Percentiles rank a stretch among this genome's conserved stretches.
These are phyloP conservation scores for Drosophila melanosoma DNA, from an alignment of 2,888 invertebrate genomes.

Conservation along the genomic window DNA sequence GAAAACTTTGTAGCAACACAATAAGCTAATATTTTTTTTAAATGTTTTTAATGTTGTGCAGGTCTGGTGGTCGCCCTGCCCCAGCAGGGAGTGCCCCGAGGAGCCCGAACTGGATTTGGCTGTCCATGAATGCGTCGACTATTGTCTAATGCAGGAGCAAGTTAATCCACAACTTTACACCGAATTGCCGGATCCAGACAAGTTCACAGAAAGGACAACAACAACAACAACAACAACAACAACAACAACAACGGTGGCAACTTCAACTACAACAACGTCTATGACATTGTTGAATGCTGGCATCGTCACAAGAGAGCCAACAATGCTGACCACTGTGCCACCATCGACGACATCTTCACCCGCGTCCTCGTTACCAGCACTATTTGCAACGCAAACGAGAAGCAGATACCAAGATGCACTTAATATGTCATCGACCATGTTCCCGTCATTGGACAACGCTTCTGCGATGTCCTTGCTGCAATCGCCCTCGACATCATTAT, in stretches of 20 bases:
- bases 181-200: conserved; percentile 65
- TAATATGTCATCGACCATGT: conserved; percentile 84
- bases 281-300: conserved; percentile 20
- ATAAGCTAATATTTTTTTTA: conserved; percentile 7
- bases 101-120: conserved; percentile 90
- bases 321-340: conserved; percentile 34
- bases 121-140: conserved; percentile 90
- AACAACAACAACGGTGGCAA: conserved; percentile 30
- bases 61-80: conserved; percentile 94
- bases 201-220: conserved; percentile 65
- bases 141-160: conserved; percentile 87
- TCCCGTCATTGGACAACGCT: conserved; percentile 77
- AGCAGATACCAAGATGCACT: conserved; percentile 84
- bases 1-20: not conserved
- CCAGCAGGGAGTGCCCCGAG: conserved; percentile 91
- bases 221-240: conserved; percentile 33
- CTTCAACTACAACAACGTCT: conserved; percentile 19
- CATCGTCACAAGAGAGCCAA: conserved; percentile 15
- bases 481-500: conserved; percentile 49
- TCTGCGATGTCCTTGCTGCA: conserved; percentile 60
- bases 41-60: conserved; percentile 63
- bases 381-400: conserved; percentile 75
- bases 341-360: conserved; percentile 77
- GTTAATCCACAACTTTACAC: conserved; percentile 80
- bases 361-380: conserved; percentile 65